Evolutionary conservation across 2,888 invertebrate species (phyloP).

Genomic region (Chymomyza amoena): DNA sequence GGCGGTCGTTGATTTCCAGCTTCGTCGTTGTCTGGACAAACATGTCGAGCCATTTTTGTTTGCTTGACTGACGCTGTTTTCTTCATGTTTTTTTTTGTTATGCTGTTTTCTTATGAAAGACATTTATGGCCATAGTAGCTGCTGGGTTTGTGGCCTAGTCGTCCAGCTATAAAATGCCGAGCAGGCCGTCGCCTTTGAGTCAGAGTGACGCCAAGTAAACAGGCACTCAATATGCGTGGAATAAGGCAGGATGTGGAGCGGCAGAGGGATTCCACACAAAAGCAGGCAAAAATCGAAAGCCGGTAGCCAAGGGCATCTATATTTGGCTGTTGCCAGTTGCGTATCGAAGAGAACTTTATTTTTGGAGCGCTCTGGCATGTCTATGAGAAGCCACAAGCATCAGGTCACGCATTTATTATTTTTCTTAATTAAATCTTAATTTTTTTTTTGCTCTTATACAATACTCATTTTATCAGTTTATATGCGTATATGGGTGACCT

Average conservation of each 20-base stretch:
- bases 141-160: slow-evolving; percentile 26
- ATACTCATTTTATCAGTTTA: neutral
- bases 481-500: slow-evolving; percentile 6
- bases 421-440: slow-evolving; percentile 66
- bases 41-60: slow-evolving; percentile 65
- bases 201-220: neutral
- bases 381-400: neutral
- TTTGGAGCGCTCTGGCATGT: neutral
- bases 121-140: slow-evolving; percentile 4
- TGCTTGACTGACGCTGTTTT: slow-evolving; percentile 45
- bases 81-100: neutral
- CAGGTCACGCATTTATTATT: slow-evolving; percentile 58
- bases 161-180: neutral
- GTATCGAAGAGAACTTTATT: neutral
- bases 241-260: slow-evolving; percentile 13
- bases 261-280: slow-evolving; percentile 22
- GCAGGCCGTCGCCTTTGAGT: neutral
- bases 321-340: slow-evolving; percentile 30
- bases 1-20: slow-evolving; percentile 5
- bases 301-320: slow-evolving; percentile 45
- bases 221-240: neutral
- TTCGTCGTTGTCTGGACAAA: slow-evolving; percentile 54
- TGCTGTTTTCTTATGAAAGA: slow-evolving; percentile 4
- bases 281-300: slow-evolving; percentile 43
- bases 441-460: slow-evolving; percentile 15